These are phyloP conservation scores for Drosophila prostipennis DNA, from an alignment of 2,888 invertebrate genomes.

Conservation along the genomic window DNA sequence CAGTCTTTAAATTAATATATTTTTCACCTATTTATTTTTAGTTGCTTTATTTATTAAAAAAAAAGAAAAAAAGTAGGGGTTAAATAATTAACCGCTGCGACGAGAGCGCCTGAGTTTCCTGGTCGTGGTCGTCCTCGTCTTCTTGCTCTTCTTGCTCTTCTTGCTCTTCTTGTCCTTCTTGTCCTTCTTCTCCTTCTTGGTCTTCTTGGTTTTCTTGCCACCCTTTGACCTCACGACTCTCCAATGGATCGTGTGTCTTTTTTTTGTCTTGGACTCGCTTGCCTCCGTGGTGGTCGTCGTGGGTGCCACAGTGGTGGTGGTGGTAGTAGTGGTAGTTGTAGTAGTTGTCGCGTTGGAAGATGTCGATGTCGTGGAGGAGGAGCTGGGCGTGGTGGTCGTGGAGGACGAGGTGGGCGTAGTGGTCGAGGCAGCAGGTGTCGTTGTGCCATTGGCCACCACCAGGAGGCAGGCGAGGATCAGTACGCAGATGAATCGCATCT, in stretches of 20 bases:
- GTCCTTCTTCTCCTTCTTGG: rapidly evolving
- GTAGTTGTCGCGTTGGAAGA: not conserved
- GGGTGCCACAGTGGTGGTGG: not conserved
- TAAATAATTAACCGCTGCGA: conserved; percentile 1
- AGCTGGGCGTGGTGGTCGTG: not conserved
- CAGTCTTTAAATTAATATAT: too few species aligned
- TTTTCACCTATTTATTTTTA: too few species aligned
- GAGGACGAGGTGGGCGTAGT: not conserved
- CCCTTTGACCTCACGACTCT: too few species aligned
- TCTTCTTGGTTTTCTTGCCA: not conserved
- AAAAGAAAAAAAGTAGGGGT: not conserved
- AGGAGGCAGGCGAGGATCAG: conserved; percentile 1
- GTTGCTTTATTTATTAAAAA: not conserved
- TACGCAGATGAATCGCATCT: not conserved
- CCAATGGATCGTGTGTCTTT: not conserved
- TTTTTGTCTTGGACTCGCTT: not conserved
- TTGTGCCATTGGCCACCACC: not conserved
- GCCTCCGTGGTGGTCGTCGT: not conserved
- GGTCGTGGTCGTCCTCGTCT: not conserved
- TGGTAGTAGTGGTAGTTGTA: not conserved
- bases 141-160: not conserved
- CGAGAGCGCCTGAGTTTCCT: not conserved
- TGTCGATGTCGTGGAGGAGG: not conserved
- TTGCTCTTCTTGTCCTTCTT: not conserved
- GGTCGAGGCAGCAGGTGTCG: not conserved